phyloP scores from a whole-genome alignment of 1,140 invertebrate genomes.

The Pogonomyrmex californicus region DNA sequence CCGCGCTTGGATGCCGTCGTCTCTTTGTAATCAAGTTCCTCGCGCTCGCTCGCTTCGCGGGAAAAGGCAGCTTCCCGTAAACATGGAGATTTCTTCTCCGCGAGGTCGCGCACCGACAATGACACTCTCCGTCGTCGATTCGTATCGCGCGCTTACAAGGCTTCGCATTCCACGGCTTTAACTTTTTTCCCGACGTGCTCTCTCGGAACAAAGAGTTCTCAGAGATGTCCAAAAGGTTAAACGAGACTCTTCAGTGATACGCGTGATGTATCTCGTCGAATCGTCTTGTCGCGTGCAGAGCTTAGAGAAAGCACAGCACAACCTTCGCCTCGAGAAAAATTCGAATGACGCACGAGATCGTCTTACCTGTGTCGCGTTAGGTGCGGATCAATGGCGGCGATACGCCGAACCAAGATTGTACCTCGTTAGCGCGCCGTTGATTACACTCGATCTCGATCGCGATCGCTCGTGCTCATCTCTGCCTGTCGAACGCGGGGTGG shows the following conservation, averaged over 20 bases:
- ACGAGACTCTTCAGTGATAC: not conserved
- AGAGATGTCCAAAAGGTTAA: not conserved
- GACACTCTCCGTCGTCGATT: constrained; percentile 22
- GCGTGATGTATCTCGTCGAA: not conserved
- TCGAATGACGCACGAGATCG: not conserved
- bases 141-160: constrained; percentile 7
- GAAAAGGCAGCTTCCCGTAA: constrained; percentile 29
- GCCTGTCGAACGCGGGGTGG: not conserved
- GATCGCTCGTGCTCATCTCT: constrained; percentile 31
- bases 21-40: constrained; percentile 49
- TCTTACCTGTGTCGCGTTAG: constrained; percentile 8
- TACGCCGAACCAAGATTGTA: not conserved
- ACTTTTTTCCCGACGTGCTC: not conserved
- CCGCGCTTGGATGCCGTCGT: not conserved
- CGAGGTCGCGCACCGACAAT: constrained; percentile 26
- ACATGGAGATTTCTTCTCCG: constrained; percentile 30
- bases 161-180: not conserved
- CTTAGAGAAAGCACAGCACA: not conserved
- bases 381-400: constrained; percentile 23
- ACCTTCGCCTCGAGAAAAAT: not conserved
- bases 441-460: constrained; percentile 29
- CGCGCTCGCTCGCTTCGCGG: not conserved
- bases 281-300: not conserved
- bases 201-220: not conserved
- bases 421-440: constrained; percentile 38